Percentiles rank a stretch among this genome's conserved stretches.
phyloP scores from a whole-genome alignment of 2,113 vertebrate genomes.

The Merops nubicus region DNA sequence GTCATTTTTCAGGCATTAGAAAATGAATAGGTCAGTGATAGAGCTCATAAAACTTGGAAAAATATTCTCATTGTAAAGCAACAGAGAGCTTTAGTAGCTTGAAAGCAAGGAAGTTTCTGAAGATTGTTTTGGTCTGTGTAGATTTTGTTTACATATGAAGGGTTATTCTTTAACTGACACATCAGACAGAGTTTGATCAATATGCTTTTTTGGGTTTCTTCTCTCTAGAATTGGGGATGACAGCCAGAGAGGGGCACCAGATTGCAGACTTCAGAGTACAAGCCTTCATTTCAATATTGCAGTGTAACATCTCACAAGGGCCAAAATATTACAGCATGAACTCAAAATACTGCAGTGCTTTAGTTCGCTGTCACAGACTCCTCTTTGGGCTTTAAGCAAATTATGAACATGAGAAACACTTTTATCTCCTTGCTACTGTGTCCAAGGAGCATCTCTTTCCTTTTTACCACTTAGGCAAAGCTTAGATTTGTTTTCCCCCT shows the following conservation, averaged over 20 bases:
- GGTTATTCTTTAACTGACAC: constrained; percentile 7
- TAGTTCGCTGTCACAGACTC: background rate
- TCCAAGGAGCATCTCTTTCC: background rate
- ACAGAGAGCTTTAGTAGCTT: background rate
- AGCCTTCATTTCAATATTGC: constrained; percentile 5
- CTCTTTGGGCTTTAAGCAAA: background rate
- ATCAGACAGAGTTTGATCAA: background rate
- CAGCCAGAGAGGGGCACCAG: constrained; percentile 40
- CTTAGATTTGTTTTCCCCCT: constrained; percentile 8
- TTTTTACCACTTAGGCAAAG: constrained; percentile 2
- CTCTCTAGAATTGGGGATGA: background rate
- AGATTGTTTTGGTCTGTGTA: background rate
- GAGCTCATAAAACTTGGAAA: background rate
- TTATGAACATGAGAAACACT: background rate
- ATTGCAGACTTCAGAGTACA: background rate
- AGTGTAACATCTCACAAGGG: background rate
- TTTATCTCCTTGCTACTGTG: background rate
- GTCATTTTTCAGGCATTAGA: constrained; percentile 23
- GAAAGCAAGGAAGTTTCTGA: background rate
- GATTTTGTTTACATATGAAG: background rate
- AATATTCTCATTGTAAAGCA: background rate
- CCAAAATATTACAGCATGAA: background rate
- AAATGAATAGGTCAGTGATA: background rate
- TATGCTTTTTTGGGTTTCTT: background rate
- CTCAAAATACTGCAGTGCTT: background rate